These are phyloP conservation scores for Ellobium chinense DNA, from an alignment of 2,888 invertebrate species.

Conservation along the genomic window DNA sequence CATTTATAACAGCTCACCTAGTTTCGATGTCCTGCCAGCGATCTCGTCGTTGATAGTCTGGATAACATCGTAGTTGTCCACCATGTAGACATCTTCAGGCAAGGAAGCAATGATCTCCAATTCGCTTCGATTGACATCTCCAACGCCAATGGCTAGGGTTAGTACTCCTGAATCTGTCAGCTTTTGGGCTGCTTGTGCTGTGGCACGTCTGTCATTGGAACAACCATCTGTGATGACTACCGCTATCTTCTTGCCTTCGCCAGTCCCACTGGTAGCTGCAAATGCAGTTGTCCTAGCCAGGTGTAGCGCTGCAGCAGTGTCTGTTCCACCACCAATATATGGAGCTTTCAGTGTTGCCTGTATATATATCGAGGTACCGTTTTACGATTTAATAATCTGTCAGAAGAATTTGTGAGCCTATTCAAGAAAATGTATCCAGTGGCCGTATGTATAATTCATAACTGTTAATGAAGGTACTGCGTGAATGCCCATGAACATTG, in stretches of 20 bases:
- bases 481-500: too few species aligned
- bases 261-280: background rate
- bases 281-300: slow-evolving; percentile 6
- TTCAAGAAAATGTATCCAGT: too few species aligned
- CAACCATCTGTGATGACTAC: background rate
- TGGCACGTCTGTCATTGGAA: background rate
- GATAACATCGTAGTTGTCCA: background rate
- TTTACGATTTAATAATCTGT: too few species aligned
- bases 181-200: background rate
- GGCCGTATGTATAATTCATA: too few species aligned
- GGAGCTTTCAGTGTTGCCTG: background rate
- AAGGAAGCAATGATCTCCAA: background rate
- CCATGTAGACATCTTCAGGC: slow-evolving; percentile 17
- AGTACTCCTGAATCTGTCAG: background rate
- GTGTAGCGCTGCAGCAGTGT: slow-evolving; percentile 5
- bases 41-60: background rate
- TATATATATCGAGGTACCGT: too few species aligned
- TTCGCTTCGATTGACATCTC: background rate
- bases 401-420: too few species aligned
- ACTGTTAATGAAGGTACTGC: too few species aligned
- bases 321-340: background rate
- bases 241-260: slow-evolving; percentile 4
- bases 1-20: too few species aligned
- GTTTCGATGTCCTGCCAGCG: background rate
- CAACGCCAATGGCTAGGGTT: background rate